These are phyloP conservation scores for Dromiciops gliroides DNA, from an alignment of 2,113 vertebrate genomes.

Conservation along the genomic window DNA sequence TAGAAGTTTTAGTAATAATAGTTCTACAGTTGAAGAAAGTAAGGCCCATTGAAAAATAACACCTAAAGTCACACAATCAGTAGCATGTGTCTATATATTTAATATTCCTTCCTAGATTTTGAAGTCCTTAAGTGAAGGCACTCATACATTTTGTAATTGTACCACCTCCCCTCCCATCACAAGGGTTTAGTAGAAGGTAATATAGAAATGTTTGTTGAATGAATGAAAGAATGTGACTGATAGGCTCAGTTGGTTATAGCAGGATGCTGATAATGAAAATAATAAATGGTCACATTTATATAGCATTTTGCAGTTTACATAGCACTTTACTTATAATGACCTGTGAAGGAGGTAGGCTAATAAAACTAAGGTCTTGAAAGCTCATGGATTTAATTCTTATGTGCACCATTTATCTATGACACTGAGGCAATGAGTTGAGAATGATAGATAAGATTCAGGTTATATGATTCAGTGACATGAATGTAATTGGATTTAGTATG, in stretches of 20 bases:
- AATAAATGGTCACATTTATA: background rate
- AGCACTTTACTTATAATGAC: background rate
- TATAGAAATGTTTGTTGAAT: background rate
- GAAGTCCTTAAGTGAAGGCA: too few relatives aligned
- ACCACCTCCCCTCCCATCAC: background rate
- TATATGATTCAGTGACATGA: background rate
- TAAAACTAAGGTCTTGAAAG: background rate
- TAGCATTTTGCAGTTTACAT: background rate
- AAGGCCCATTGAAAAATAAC: background rate
- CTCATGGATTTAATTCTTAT: background rate
- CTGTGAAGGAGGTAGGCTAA: background rate
- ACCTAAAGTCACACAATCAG: background rate
- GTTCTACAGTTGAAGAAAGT: background rate
- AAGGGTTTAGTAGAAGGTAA: background rate
- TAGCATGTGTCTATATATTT: background rate
- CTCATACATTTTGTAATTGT: too few relatives aligned
- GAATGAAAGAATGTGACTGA: background rate
- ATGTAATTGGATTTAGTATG: background rate
- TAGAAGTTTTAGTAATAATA: background rate
- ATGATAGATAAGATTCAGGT: background rate
- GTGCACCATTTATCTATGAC: background rate
- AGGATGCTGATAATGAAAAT: background rate
- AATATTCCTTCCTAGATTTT: background rate
- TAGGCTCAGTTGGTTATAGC: background rate
- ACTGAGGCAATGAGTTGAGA: background rate